These are phyloP conservation scores for Psilopsiagon aymara DNA, from an alignment of 2,113 vertebrate species.

Conservation along the genomic window DNA sequence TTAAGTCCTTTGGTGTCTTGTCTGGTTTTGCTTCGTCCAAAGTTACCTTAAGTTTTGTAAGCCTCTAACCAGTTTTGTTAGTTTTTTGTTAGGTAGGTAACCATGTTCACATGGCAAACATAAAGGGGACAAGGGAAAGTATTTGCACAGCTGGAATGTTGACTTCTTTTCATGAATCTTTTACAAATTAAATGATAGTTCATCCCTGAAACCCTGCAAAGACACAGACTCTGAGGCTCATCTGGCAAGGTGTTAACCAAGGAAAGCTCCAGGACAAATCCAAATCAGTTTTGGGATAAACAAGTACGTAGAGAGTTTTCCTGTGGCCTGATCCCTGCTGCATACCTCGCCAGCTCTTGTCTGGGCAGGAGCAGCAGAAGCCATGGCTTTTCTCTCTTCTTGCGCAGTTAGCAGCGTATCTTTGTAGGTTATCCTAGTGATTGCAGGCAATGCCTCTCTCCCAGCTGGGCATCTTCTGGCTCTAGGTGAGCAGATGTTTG, in stretches of 20 bases:
- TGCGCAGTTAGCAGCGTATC: background rate
- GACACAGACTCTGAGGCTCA: background rate
- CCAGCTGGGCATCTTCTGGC: background rate
- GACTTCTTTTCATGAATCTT: background rate
- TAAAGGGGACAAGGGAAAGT: background rate
- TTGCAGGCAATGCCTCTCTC: background rate
- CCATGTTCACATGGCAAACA: background rate
- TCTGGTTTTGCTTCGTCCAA: background rate
- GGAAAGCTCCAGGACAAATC: background rate
- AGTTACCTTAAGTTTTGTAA: background rate
- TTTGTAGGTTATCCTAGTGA: background rate
- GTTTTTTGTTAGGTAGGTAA: background rate
- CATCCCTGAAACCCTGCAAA: background rate
- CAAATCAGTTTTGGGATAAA: background rate
- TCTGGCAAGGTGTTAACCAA: background rate
- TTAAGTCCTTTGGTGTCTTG: background rate
- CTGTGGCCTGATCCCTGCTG: background rate
- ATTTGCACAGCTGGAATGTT: accelerated
- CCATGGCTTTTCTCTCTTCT: background rate
- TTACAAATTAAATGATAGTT: background rate
- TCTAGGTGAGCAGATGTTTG: background rate
- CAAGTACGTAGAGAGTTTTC: background rate
- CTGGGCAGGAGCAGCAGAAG: background rate
- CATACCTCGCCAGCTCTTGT: background rate
- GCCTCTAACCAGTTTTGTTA: background rate